phyloP scores from a whole-genome alignment of 2,113 vertebrate genomes.

The Limnothrissa miodon region DNA sequence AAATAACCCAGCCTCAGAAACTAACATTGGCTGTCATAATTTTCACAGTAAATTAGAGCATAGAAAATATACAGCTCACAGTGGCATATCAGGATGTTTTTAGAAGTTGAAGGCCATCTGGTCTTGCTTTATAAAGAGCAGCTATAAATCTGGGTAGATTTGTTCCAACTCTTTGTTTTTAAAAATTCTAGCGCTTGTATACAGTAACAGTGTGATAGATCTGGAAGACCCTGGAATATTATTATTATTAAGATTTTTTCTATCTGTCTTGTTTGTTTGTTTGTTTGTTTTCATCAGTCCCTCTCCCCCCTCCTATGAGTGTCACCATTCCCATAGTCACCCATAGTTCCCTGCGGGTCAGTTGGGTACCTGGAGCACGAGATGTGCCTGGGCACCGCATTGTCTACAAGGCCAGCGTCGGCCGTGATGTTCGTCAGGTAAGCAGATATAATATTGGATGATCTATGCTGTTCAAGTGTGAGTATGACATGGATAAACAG shows the following conservation, averaged over 20 bases:
- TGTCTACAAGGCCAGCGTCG: slow-evolving; percentile 77
- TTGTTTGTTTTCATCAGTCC: slow-evolving; percentile 60
- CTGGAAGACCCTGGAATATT: not conserved
- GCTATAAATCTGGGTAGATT: not conserved
- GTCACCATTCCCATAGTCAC: slow-evolving; percentile 80
- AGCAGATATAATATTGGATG: not conserved
- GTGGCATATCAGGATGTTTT: not conserved
- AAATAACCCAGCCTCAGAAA: slow-evolving; percentile 42
- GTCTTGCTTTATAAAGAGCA: not conserved
- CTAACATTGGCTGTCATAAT: not conserved
- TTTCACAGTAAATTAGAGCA: not conserved
- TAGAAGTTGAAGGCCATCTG: not conserved
- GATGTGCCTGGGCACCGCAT: slow-evolving; percentile 71
- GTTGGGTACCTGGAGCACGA: slow-evolving; percentile 69
- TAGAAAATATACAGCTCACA: not conserved
- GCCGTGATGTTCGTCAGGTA: slow-evolving; percentile 81
- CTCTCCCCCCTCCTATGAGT: slow-evolving; percentile 65
- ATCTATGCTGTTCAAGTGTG: not conserved
- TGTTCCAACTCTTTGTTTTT: no score
- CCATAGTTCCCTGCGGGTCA: slow-evolving; percentile 78
- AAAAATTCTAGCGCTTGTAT: no score
- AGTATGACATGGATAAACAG: not conserved
- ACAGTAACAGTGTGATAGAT: not conserved
- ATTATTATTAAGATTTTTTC: not conserved
- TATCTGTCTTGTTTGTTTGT: not conserved